phyloP scores from a whole-genome alignment of 2,888 invertebrate genomes.

The Andrena dorsata region DNA sequence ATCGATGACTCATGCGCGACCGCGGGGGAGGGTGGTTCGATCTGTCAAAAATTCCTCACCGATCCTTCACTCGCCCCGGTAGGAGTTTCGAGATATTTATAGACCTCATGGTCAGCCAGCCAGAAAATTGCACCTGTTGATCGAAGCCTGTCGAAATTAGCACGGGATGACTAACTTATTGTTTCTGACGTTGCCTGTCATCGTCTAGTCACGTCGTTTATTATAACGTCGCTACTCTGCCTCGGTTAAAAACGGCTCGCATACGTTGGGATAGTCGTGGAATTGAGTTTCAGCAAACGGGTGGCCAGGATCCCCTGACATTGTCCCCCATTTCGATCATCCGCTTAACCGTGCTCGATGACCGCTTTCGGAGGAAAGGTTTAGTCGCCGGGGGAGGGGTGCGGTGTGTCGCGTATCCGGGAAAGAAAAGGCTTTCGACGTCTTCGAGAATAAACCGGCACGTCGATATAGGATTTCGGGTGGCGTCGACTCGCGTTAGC shows the following conservation, averaged over 20 bases:
- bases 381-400: not conserved
- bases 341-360: not conserved
- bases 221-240: not conserved
- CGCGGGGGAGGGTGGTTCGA: not conserved
- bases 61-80: slow-evolving; percentile 19
- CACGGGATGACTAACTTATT: slow-evolving; percentile 61
- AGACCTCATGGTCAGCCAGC: slow-evolving; percentile 47
- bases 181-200: slow-evolving; percentile 50
- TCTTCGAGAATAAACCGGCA: slow-evolving; percentile 39
- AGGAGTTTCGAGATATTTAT: slow-evolving; percentile 54
- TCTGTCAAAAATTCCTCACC: slow-evolving; percentile 5
- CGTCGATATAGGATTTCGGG: slow-evolving; percentile 36
- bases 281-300: not conserved
- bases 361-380: not conserved
- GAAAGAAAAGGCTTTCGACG: slow-evolving; percentile 16
- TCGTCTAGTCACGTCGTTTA: slow-evolving; percentile 19
- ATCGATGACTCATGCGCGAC: slow-evolving; percentile 16
- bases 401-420: not conserved
- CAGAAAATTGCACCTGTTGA: slow-evolving; percentile 68
- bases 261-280: not conserved
- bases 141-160: slow-evolving; percentile 40
- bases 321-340: not conserved
- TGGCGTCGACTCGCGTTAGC: slow-evolving; percentile 39
- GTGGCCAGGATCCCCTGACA: not conserved
- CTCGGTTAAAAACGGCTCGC: not conserved